phyloP scores from a whole-genome alignment of 2,113 vertebrate species.

The Merops nubicus region DNA sequence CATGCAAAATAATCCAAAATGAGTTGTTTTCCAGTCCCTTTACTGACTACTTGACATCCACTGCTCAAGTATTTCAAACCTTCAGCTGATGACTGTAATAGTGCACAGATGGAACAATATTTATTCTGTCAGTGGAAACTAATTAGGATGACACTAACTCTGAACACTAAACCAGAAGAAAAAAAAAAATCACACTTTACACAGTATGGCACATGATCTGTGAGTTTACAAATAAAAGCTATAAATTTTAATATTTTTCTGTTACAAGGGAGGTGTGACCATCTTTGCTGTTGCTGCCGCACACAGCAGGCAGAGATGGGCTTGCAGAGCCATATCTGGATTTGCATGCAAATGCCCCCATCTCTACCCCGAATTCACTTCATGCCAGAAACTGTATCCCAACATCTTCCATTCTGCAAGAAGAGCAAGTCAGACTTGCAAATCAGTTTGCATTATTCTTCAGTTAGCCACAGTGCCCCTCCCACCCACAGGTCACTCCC shows the following conservation, averaged over 20 bases:
- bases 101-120: conserved; percentile 68
- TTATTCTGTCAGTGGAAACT: conserved; percentile 74
- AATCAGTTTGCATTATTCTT: neutral
- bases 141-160: conserved; percentile 72
- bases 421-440: neutral
- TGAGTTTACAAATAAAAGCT: conserved; percentile 45
- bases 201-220: conserved; percentile 31
- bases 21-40: conserved; percentile 55
- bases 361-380: neutral
- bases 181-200: conserved; percentile 59
- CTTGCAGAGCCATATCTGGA: neutral
- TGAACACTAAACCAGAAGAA: conserved; percentile 62
- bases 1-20: conserved; percentile 67
- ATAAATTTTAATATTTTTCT: conserved; percentile 41
- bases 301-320: neutral
- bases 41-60: conserved; percentile 68
- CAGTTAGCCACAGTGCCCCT: neutral
- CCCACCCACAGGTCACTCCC: neutral
- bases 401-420: neutral
- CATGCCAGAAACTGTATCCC: neutral
- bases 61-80: conserved; percentile 74
- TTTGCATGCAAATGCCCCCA: neutral
- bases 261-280: neutral
- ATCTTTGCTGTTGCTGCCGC: neutral
- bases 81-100: conserved; percentile 54